Conservation (phyloP, 2,113 vertebrate genomes). For the Platysternon megacephalum region DNA sequence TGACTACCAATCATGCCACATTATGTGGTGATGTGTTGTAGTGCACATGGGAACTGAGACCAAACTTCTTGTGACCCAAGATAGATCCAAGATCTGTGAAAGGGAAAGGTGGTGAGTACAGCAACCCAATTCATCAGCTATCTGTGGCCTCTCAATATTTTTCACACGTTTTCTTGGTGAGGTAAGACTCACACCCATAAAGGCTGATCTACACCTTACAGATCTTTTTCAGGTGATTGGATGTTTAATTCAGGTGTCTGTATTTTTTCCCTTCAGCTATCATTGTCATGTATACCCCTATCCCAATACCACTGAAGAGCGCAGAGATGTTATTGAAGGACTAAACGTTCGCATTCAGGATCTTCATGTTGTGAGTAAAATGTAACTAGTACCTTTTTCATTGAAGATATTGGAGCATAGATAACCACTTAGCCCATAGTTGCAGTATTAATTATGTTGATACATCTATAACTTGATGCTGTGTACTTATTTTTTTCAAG, state of each 20-base stretch:
- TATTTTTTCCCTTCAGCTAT: slow-evolving; percentile 80
- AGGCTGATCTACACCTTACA: neutral
- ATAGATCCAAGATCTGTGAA: neutral
- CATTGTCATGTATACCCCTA: slow-evolving; percentile 97
- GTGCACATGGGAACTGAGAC: neutral
- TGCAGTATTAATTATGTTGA: neutral
- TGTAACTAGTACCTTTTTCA: neutral
- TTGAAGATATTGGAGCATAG: neutral
- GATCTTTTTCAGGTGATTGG: neutral
- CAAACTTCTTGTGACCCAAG: neutral
- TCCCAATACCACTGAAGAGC: slow-evolving; percentile 88
- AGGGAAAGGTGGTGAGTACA: neutral
- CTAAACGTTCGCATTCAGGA: slow-evolving; percentile 92
- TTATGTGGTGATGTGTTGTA: neutral
- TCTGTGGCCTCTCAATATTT: neutral
- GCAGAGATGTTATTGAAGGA: slow-evolving; percentile 87
- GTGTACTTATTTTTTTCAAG: neutral
- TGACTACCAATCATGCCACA: neutral
- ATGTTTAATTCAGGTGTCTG: neutral
- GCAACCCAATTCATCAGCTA: neutral
- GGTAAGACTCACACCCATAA: neutral
- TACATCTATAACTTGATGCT: neutral
- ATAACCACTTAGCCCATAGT: fast-evolving
- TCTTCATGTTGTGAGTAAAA: slow-evolving; percentile 86
- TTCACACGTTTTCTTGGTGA: neutral